A percentile compares a stretch with the other conserved stretches of the same genome.
These are phyloP conservation scores for Sipha flava DNA, from an alignment of 1,140 invertebrate species.

Conservation along the genomic window DNA sequence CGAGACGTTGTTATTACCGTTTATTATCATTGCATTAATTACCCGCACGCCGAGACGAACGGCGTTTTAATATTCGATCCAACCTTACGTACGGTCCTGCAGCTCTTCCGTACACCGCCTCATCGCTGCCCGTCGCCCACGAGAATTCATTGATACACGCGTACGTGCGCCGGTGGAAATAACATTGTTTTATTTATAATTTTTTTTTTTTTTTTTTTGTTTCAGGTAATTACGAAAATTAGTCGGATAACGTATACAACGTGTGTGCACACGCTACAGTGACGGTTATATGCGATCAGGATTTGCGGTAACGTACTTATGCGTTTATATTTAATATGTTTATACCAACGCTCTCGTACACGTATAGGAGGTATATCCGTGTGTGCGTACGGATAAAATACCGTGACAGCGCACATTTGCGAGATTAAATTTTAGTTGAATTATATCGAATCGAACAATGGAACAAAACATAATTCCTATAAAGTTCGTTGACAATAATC, in stretches of 20 bases:
- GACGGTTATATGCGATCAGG: not conserved
- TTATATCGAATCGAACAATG: not conserved
- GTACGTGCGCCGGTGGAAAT: no score
- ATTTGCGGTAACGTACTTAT: not conserved
- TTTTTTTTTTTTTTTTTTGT: not conserved
- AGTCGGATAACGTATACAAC: not conserved
- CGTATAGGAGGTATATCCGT: no score
- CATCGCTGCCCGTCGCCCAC: no score
- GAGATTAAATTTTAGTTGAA: not conserved
- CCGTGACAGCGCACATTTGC: not conserved
- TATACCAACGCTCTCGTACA: no score
- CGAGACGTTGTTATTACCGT: not conserved
- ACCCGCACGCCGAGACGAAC: no score
- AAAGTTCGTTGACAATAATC: not conserved
- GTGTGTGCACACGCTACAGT: no score
- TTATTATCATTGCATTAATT: no score
- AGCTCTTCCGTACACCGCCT: no score
- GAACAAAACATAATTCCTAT: not conserved
- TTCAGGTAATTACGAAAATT: slow-evolving; percentile 10
- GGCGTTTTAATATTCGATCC: no score
- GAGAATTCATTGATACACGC: no score
- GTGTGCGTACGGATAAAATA: not conserved
- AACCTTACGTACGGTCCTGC: no score
- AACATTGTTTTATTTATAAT: no score
- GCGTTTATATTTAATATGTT: slow-evolving; percentile 2